Conservation (phyloP, 92 coral and sea anemone genomes). For the Siderastrea siderea region DNA sequence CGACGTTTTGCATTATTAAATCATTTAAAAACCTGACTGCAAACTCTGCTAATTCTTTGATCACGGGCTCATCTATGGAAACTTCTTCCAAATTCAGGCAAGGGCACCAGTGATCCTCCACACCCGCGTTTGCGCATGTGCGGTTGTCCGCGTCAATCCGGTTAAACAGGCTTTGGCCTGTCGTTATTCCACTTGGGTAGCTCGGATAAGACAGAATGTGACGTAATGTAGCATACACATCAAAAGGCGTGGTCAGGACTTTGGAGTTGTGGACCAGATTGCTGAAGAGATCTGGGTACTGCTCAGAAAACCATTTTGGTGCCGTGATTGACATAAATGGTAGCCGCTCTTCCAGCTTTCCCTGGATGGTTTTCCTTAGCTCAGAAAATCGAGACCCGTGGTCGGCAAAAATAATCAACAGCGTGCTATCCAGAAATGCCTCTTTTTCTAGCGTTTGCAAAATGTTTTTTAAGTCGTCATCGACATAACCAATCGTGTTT, state of each 20-base stretch:
- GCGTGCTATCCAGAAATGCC: slow-evolving; percentile 68
- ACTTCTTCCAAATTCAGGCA: slow-evolving; percentile 87
- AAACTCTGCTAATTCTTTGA: slow-evolving; percentile 60
- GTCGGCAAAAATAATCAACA: slow-evolving; percentile 80
- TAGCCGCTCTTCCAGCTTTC: slow-evolving; percentile 90
- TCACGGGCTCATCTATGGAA: slow-evolving; percentile 57
- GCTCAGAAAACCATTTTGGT: slow-evolving; percentile 83
- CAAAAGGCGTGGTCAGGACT: slow-evolving; percentile 91
- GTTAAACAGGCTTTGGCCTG: slow-evolving; percentile 83
- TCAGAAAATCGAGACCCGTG: slow-evolving; percentile 83
- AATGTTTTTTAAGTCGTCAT: slow-evolving; percentile 56
- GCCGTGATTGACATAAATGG: slow-evolving; percentile 80
- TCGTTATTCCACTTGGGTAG: slow-evolving; percentile 68
- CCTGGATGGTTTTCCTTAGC: slow-evolving; percentile 77
- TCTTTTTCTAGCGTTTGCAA: slow-evolving; percentile 55
- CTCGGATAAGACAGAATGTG: slow-evolving; percentile 88
- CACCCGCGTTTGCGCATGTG: slow-evolving; percentile 84
- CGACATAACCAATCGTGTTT: slow-evolving; percentile 69
- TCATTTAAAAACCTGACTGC: slow-evolving; percentile 74
- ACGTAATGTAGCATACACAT: slow-evolving; percentile 85
- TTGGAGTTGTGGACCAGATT: slow-evolving; percentile 72
- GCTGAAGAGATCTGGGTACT: slow-evolving; percentile 61
- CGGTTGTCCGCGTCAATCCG: slow-evolving; percentile 74
- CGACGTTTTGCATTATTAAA: slow-evolving; percentile 38
- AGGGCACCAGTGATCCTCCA: slow-evolving; percentile 93